These are phyloP conservation scores for Venustoraphidia nigricollis DNA, from an alignment of 2,888 invertebrate genomes.

Conservation along the genomic window DNA sequence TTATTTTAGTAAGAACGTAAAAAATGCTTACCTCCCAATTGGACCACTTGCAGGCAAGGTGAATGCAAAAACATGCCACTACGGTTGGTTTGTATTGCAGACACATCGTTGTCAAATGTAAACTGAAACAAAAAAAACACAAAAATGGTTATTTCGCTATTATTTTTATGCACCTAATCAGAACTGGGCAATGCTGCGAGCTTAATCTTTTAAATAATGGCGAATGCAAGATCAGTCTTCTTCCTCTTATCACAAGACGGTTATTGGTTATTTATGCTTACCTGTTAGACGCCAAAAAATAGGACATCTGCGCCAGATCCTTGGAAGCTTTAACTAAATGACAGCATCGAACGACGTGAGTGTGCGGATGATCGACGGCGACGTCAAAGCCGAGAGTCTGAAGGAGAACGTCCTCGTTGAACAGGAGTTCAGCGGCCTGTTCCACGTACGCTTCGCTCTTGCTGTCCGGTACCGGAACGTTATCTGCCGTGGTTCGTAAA, in stretches of 20 bases:
- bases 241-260: too few species aligned
- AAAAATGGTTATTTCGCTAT: background rate
- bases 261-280: constrained; percentile 23
- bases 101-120: constrained; percentile 96
- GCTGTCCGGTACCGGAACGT: constrained; percentile 60
- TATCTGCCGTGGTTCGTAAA: constrained; percentile 51
- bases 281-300: constrained; percentile 98
- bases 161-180: background rate
- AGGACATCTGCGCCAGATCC: constrained; percentile 93
- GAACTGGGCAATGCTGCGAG: too few species aligned
- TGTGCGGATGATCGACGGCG: constrained; percentile 95
- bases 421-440: constrained; percentile 84
- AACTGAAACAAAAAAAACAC: constrained; percentile 45
- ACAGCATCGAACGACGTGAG: constrained; percentile 68
- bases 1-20: background rate
- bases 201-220: too few species aligned
- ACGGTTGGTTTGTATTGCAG: constrained; percentile 91
- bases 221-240: too few species aligned
- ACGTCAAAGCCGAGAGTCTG: constrained; percentile 98
- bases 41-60: constrained; percentile 95
- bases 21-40: constrained; percentile 69
- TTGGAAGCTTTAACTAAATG: constrained; percentile 58
- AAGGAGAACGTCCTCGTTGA: constrained; percentile 90
- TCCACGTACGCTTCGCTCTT: constrained; percentile 50
- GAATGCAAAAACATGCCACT: constrained; percentile 96